Evolutionary conservation across 1,140 invertebrate species (phyloP).

Genomic region (Drosophila kanapiae): DNA sequence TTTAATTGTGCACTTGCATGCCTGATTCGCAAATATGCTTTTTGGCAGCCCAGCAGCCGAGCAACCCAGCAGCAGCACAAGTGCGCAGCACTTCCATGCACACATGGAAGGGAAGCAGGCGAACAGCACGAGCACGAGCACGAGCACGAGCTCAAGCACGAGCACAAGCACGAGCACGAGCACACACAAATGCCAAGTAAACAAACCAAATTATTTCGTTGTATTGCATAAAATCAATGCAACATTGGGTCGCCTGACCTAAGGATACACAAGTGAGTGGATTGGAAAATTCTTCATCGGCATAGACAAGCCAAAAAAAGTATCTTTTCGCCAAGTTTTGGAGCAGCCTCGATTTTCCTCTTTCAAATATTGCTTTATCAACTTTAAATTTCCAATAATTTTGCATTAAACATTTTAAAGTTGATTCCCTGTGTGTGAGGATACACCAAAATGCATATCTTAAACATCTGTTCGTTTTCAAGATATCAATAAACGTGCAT

Average conservation of each 20-base stretch:
- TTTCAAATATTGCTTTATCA: neutral
- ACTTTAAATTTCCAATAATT: neutral
- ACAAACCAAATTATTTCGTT: conserved; percentile 23
- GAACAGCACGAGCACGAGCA: neutral
- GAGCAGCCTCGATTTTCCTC: neutral
- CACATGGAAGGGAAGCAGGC: neutral
- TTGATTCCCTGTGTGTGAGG: no score
- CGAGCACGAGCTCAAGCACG: neutral
- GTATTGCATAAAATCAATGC: conserved; percentile 24
- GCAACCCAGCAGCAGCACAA: conserved; percentile 15
- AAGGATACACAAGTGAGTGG: conserved; percentile 19
- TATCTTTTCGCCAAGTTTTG: neutral
- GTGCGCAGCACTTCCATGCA: neutral
- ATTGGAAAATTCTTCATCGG: neutral
- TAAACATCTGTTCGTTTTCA: neutral
- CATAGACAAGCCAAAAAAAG: neutral
- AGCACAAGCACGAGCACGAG: neutral
- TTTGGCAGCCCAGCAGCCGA: conserved; percentile 11
- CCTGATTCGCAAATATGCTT: conserved; percentile 24
- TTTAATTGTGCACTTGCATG: conserved; percentile 24
- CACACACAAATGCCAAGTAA: conserved; percentile 21
- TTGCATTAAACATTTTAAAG: no score
- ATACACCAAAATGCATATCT: no score
- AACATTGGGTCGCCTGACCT: conserved; percentile 16
- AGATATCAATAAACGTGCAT: no score